Evolutionary conservation across 2,113 vertebrate species (phyloP), one percentile per base, ranked within the genome.

Genomic region (Epinephelus cyanopodus): DNA sequence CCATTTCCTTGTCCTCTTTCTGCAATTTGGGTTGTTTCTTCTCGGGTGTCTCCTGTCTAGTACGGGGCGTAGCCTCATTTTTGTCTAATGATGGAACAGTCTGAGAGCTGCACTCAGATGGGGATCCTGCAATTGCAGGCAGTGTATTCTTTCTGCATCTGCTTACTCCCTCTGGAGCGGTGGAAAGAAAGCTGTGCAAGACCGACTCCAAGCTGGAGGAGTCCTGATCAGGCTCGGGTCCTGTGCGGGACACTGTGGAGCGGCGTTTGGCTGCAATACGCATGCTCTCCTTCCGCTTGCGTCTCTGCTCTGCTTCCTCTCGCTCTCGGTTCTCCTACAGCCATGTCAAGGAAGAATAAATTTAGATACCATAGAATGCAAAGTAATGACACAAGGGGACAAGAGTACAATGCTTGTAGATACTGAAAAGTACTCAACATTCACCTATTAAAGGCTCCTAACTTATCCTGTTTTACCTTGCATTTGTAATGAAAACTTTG

Each of bases 301-400:
- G 91, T 17, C 74, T 84, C 65, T 86, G 83, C 90, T 96, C 95
- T 2, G 84, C 84, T 9, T 79, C 88, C 37, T 95, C 94, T 29
- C 94, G 93, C 48, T 90, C 92, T 18, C 67, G 48, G 85, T 96
- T 96, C 76, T 96, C 95, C 96, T 96, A 58, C 29, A 85, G 45
- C 3, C 48, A n/a, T 33, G 17, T 23, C 67, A 47, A 48, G 23
- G 21, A 17, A 33, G 7, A 2, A 67, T 13, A 25, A 18, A 48
- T 69, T 78, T 2, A 63, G 29, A 19, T 6, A 10, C 23, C 29
- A 58, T 45, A 2, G 5, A 69, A 8, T 18, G 27, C 8, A 50
- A 48, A 33, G 15, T 10, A 23, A 37, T 68, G 27, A 57, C 4
- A 12, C 7, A 37, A 60, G 15, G 13, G 6, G 10, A 25, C 14